A percentile compares a stretch with the other conserved stretches of the same genome.
These are phyloP conservation scores for Xiphydria camelus DNA, from an alignment of 2,888 invertebrate genomes.

Conservation along the genomic window DNA sequence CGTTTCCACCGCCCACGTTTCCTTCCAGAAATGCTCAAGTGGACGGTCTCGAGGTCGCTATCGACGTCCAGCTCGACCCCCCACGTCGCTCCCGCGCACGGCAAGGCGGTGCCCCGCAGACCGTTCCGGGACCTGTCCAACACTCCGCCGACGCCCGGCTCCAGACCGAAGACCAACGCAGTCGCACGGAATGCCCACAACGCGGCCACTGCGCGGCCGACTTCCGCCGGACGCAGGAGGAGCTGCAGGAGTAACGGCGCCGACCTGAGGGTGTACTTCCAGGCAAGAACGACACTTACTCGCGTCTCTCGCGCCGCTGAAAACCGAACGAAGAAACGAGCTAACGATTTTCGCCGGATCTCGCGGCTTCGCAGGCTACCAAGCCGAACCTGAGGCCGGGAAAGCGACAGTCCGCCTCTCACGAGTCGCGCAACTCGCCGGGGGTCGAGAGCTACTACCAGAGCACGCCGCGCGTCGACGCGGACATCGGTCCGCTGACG, in stretches of 20 bases:
- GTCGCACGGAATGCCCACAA: not conserved
- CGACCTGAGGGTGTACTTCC: slow-evolving; percentile 52
- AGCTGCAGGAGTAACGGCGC: slow-evolving; percentile 51
- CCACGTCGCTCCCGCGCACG: slow-evolving; percentile 41
- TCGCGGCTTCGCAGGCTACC: slow-evolving; percentile 44
- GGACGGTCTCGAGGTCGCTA: slow-evolving; percentile 56
- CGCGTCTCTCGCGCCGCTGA: too few relatives aligned
- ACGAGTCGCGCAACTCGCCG: slow-evolving; percentile 35
- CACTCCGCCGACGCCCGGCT: slow-evolving; percentile 46
- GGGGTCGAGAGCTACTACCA: slow-evolving; percentile 51
- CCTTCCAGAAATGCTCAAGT: slow-evolving; percentile 52
- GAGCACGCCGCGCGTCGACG: slow-evolving; percentile 51
- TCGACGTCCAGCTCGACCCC: slow-evolving; percentile 53
- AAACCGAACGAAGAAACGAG: too few relatives aligned
- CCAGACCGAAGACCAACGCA: not conserved
- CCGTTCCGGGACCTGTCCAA: slow-evolving; percentile 54
- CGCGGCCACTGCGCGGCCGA: not conserved
- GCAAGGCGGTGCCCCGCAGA: slow-evolving; percentile 37
- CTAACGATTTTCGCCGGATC: too few relatives aligned
- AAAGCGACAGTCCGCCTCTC: slow-evolving; percentile 49
- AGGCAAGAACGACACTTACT: slow-evolving; percentile 34
- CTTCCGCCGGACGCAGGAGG: slow-evolving; percentile 34
- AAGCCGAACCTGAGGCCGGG: slow-evolving; percentile 45
- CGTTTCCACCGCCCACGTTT: too few relatives aligned
- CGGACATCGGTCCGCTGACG: slow-evolving; percentile 52